These are phyloP conservation scores for Heliopora coerulea DNA, from an alignment of 92 coral and sea anemone genomes.

Conservation along the genomic window DNA sequence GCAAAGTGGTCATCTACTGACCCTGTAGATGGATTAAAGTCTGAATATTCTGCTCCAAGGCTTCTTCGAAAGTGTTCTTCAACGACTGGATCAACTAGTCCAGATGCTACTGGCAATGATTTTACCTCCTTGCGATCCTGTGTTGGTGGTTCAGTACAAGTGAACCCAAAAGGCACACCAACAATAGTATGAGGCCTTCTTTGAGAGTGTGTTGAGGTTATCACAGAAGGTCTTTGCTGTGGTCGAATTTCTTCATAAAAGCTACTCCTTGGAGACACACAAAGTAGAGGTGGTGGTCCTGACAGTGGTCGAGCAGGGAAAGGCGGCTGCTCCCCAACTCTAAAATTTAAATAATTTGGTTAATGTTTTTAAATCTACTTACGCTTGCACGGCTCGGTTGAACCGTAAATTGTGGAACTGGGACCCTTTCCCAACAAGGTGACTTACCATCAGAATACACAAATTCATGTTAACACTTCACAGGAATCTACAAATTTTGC, in stretches of 20 bases:
- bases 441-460: constrained; percentile 4
- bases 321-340: constrained; percentile 52
- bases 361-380: background rate
- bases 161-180: constrained; percentile 79
- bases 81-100: constrained; percentile 89
- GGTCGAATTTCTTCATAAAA: constrained; percentile 58
- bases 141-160: constrained; percentile 62
- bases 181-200: constrained; percentile 55
- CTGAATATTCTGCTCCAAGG: constrained; percentile 87
- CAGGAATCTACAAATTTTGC: constrained; percentile 8
- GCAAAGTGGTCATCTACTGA: constrained; percentile 99
- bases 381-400: background rate
- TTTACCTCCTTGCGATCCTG: constrained; percentile 74
- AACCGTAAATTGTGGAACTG: background rate
- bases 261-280: constrained; percentile 74
- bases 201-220: constrained; percentile 75
- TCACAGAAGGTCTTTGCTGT: constrained; percentile 92
- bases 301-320: constrained; percentile 69
- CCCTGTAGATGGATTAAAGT: constrained; percentile 81
- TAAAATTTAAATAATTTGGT: background rate
- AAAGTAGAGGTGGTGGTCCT: constrained; percentile 91
- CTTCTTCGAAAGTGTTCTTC: constrained; percentile 98
- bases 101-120: constrained; percentile 58
- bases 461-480: background rate
- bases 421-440: background rate